These are phyloP conservation scores for Drosophila cyrtoloma DNA, from an alignment of 2,888 invertebrate species.

Conservation along the genomic window DNA sequence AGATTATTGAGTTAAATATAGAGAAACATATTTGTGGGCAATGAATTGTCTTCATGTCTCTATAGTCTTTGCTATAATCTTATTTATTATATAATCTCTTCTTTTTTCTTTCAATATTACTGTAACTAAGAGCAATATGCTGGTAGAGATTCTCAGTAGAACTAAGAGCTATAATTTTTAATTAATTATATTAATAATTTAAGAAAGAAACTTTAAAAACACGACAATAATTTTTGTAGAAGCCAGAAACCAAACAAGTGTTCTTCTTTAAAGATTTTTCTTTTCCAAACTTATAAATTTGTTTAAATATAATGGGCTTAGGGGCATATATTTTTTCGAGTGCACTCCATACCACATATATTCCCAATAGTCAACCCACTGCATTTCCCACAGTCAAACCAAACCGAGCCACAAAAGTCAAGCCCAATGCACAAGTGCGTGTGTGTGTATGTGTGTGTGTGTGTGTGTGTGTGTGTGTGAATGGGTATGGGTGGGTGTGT, in stretches of 20 bases:
- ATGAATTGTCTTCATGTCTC: background rate
- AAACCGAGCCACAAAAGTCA: constrained; percentile 62
- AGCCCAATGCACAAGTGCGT: constrained; percentile 44
- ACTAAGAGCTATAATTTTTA: background rate
- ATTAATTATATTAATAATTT: background rate
- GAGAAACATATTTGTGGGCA: background rate
- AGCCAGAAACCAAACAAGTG: background rate
- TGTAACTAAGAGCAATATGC: background rate
- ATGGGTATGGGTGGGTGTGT: constrained; percentile 10
- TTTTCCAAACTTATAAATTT: background rate
- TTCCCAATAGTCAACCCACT: constrained; percentile 16
- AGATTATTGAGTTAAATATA: background rate
- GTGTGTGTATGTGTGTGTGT: constrained; percentile 5
- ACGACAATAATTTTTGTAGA: background rate
- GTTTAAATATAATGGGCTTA: background rate
- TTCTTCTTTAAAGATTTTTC: background rate
- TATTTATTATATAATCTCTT: background rate
- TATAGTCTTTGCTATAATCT: background rate
- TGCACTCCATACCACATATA: constrained; percentile 4
- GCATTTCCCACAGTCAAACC: constrained; percentile 39
- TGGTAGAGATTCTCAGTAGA: background rate
- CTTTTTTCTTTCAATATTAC: background rate
- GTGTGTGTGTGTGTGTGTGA: constrained; percentile 8
- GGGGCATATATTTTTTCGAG: background rate
- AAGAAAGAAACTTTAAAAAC: background rate